Evolutionary conservation across 2,113 vertebrate genomes (phyloP).

Genomic region (Pollimyrus isidori): DNA sequence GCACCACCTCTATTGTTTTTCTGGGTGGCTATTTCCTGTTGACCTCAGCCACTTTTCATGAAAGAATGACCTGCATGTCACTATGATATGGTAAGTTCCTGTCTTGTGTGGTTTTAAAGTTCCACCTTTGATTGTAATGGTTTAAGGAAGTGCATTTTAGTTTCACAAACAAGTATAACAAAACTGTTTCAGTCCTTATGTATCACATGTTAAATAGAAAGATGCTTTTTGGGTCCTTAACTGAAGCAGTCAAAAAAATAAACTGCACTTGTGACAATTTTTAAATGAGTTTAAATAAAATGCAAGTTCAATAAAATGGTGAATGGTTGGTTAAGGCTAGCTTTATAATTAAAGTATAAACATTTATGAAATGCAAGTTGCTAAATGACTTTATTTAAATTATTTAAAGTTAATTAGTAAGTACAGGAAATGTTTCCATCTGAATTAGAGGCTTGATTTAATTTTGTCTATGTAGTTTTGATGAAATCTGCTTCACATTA

Average conservation of each 20-base stretch:
- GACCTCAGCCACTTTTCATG: not conserved
- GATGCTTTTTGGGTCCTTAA: not conserved
- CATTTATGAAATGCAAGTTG: not conserved
- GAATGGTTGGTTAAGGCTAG: not conserved
- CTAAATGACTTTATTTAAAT: not conserved
- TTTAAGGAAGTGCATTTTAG: not conserved
- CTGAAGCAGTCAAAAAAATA: not conserved
- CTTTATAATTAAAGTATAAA: not conserved
- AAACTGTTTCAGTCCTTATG: not conserved
- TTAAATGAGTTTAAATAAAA: not conserved
- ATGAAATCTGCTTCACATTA: not conserved
- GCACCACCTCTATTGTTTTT: not conserved
- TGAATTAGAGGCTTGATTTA: not conserved
- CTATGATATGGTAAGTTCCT: not conserved
- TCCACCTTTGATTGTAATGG: not conserved
- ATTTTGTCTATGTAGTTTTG: not conserved
- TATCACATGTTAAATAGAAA: not conserved
- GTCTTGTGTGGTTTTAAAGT: not conserved
- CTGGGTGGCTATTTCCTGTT: not conserved
- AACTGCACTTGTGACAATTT: not conserved
- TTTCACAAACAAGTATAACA: not conserved
- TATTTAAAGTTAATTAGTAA: not conserved
- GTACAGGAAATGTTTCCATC: not conserved
- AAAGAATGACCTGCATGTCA: not conserved
- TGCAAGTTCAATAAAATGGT: not conserved